phyloP scores from a whole-genome alignment of 2,797 vertebrate genomes.

The Oryzias sinensis region DNA sequence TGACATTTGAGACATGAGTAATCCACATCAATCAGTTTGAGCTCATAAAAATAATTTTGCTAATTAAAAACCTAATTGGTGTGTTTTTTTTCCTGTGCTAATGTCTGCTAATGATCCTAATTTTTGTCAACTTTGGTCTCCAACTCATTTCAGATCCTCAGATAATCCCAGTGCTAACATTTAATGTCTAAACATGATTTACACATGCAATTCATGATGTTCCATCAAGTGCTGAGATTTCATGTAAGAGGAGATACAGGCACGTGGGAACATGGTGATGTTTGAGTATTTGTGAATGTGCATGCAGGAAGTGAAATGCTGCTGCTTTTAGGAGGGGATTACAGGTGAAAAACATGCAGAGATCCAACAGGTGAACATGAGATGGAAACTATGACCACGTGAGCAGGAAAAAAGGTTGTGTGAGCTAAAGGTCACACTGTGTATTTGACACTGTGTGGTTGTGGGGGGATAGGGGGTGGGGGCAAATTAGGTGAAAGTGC shows the following conservation, averaged over 20 bases:
- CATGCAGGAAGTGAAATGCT: neutral
- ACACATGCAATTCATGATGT: rapidly evolving
- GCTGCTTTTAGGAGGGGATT: neutral
- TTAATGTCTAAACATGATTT: neutral
- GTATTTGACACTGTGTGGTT: neutral
- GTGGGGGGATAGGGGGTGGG: neutral
- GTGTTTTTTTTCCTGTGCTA: neutral
- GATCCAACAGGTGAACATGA: slow-evolving; percentile 1
- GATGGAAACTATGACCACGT: slow-evolving; percentile 4
- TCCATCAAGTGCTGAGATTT: neutral
- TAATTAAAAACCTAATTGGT: neutral
- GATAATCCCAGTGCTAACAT: too few relatives aligned
- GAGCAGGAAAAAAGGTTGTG: neutral
- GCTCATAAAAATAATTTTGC: neutral
- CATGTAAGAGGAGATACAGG: neutral
- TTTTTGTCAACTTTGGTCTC: neutral
- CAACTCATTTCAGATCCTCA: too few relatives aligned
- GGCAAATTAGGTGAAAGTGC: neutral
- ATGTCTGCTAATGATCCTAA: too few relatives aligned
- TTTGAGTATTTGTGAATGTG: too few relatives aligned
- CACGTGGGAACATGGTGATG: too few relatives aligned
- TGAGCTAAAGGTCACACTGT: slow-evolving; percentile 13
- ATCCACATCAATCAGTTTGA: neutral
- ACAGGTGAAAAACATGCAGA: neutral
- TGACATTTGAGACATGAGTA: neutral